phyloP scores from a whole-genome alignment of 2,113 vertebrate genomes.

The Campylomormyrus tamandua region DNA sequence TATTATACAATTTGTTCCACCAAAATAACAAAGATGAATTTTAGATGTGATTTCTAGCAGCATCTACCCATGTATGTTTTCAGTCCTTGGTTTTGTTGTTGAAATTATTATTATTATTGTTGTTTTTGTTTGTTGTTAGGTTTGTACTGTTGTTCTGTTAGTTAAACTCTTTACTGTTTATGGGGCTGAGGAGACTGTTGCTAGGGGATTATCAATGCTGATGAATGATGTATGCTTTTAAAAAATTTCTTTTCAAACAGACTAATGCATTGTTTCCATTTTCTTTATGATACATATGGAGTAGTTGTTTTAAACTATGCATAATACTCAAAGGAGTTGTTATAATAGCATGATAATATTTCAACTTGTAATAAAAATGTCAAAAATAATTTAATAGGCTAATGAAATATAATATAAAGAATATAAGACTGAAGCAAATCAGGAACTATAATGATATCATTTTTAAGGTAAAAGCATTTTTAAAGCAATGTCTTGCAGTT shows the following conservation, averaged over 20 bases:
- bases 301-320: neutral
- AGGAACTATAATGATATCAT: neutral
- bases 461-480: neutral
- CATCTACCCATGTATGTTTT: neutral
- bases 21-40: neutral
- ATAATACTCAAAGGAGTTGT: neutral
- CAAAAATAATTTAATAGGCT: slow-evolving; percentile 4
- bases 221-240: neutral
- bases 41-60: neutral
- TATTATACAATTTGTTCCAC: neutral
- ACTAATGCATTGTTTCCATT: neutral
- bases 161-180: neutral
- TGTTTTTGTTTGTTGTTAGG: neutral
- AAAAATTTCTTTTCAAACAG: slow-evolving; percentile 6
- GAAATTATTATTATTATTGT: neutral
- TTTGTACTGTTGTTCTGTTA: slow-evolving; percentile 9
- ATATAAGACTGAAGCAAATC: neutral
- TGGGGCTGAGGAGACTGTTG: neutral
- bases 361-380: neutral
- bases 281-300: neutral
- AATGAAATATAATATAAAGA: neutral
- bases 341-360: neutral
- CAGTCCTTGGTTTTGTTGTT: neutral
- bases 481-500: neutral
- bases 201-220: slow-evolving; percentile 9